Evolutionary conservation across 2,888 invertebrate species (phyloP).

Genomic region (Vanessa cardui): DNA sequence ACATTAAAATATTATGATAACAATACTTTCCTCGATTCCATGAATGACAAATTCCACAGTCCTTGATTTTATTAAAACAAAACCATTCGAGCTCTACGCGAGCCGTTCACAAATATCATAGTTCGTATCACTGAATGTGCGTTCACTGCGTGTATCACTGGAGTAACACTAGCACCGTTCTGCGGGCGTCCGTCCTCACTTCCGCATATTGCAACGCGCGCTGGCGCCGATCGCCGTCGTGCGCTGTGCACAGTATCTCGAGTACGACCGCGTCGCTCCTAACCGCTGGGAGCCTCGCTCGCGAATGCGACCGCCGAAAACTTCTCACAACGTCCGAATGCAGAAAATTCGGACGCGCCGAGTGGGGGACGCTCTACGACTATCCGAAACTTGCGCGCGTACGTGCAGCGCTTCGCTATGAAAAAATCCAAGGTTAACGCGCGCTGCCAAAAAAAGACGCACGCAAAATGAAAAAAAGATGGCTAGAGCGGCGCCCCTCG

Average conservation of each 20-base stretch:
- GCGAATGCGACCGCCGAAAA: slow-evolving; percentile 81
- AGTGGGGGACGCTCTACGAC: slow-evolving; percentile 81
- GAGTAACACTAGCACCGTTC: slow-evolving; percentile 64
- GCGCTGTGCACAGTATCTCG: slow-evolving; percentile 53
- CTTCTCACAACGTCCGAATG: slow-evolving; percentile 78
- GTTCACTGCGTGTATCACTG: slow-evolving; percentile 69
- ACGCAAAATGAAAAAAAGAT: slow-evolving; percentile 80
- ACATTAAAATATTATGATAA: slow-evolving; percentile 42
- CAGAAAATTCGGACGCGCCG: slow-evolving; percentile 81
- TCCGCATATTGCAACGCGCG: slow-evolving; percentile 78
- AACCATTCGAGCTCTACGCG: slow-evolving; percentile 69
- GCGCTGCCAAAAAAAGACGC: slow-evolving; percentile 83
- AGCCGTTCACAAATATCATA: slow-evolving; percentile 76
- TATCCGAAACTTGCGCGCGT: slow-evolving; percentile 79
- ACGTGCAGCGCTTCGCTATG: slow-evolving; percentile 81
- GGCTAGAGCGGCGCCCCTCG: slow-evolving; percentile 76
- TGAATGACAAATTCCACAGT: slow-evolving; percentile 71
- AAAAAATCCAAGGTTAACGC: slow-evolving; percentile 82
- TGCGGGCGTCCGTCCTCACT: slow-evolving; percentile 69
- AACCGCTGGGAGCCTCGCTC: slow-evolving; percentile 75
- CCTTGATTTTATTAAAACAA: slow-evolving; percentile 66
- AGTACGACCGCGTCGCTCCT: slow-evolving; percentile 67
- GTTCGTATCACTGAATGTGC: slow-evolving; percentile 73
- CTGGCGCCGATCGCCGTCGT: slow-evolving; percentile 51
- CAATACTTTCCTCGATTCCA: slow-evolving; percentile 82